These are phyloP conservation scores for Drosophila equinoxialis DNA, from an alignment of 1,140 invertebrate genomes.

Conservation along the genomic window DNA sequence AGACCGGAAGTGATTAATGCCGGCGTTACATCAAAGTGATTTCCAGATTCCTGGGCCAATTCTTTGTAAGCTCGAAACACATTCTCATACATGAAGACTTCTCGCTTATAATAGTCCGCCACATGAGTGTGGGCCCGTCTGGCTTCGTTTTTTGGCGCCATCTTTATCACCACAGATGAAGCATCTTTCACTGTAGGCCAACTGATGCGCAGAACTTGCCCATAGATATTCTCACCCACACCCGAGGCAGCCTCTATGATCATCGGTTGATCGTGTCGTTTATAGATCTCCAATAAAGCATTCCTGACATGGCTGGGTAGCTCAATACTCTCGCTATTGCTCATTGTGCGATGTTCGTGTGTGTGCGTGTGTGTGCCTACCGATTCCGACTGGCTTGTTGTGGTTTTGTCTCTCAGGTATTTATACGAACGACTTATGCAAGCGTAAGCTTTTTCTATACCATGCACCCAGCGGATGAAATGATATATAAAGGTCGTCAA, in stretches of 20 bases:
- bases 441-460: not conserved
- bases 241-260: constrained; percentile 44
- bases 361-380: too few species aligned
- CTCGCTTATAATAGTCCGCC: constrained; percentile 54
- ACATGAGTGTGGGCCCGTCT: constrained; percentile 58
- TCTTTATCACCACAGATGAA: constrained; percentile 48
- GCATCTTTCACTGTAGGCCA: constrained; percentile 23
- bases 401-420: constrained; percentile 19
- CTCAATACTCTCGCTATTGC: constrained; percentile 28
- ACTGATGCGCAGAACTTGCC: constrained; percentile 51
- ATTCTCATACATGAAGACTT: constrained; percentile 59
- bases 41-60: constrained; percentile 11
- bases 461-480: too few species aligned
- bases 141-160: constrained; percentile 61
- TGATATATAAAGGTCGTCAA: too few species aligned
- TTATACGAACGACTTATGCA: constrained; percentile 1
- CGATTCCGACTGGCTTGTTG: constrained; percentile 35
- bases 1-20: constrained; percentile 35
- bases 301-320: constrained; percentile 34
- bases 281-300: constrained; percentile 33
- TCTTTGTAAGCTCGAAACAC: constrained; percentile 47
- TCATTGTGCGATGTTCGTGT: constrained; percentile 19
- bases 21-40: constrained; percentile 38
- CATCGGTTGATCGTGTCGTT: constrained; percentile 27
- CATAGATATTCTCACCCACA: constrained; percentile 65